phyloP scores from a whole-genome alignment of 2,888 invertebrate species.

The Xanthorhoe designata region DNA sequence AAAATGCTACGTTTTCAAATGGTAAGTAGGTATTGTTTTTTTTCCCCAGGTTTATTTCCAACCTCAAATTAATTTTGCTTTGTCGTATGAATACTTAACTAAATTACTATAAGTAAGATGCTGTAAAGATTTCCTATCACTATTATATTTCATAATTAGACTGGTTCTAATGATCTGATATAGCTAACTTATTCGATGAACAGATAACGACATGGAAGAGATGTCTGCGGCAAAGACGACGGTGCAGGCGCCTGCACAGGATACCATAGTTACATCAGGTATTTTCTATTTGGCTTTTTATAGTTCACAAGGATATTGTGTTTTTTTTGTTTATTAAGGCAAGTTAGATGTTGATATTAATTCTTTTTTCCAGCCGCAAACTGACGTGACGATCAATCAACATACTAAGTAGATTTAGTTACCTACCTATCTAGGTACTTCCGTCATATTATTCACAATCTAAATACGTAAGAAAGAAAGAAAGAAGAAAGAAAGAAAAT shows the following conservation, averaged over 20 bases:
- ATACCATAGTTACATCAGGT: conserved; percentile 1
- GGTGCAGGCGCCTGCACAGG: conserved; percentile 4
- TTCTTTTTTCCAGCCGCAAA: conserved; percentile 19
- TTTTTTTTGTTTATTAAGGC: conserved; percentile 3
- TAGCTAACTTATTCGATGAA: no score
- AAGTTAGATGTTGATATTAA: conserved; percentile 11
- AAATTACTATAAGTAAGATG: not conserved
- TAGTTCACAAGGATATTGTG: no score
- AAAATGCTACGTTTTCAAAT: conserved; percentile 8
- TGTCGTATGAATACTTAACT: no score
- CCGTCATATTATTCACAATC: conserved; percentile 26
- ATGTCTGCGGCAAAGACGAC: conserved; percentile 13
- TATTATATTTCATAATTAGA: not conserved
- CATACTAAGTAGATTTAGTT: conserved; percentile 19
- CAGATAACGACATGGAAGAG: conserved; percentile 3
- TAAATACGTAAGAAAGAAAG: conserved; percentile 31
- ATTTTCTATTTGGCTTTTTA: conserved; percentile 5
- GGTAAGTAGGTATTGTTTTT: no score
- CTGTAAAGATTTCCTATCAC: not conserved
- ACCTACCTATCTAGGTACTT: not conserved
- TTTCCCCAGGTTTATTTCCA: no score
- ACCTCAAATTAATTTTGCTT: no score
- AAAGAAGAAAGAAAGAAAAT: no score
- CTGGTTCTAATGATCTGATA: no score
- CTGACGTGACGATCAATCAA: conserved; percentile 25